Evolutionary conservation across 2,888 invertebrate genomes (phyloP), one percentile per base, ranked within the genome.

Genomic region (Pyrocoelia pectoralis): DNA sequence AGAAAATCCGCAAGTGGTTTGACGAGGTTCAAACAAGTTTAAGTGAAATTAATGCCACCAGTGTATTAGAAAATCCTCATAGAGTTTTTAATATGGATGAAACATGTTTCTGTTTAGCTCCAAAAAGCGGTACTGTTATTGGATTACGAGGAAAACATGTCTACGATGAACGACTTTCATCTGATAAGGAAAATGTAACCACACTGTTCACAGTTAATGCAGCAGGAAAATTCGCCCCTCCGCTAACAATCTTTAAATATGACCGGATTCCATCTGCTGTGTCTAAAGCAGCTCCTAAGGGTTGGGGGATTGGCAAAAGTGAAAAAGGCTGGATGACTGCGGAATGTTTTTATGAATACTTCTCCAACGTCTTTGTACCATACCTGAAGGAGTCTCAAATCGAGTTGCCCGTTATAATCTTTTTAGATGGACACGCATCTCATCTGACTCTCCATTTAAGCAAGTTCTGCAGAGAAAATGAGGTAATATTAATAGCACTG

Each of bases 371-470:
- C 13, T 73, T 73, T 62, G 15, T 68, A 43, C 70, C 73, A 41
- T 74, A 53, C 33, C 57, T 74, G 3, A 28, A 61, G 5, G 49
- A 71, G 56, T 66, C 58, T 17, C 48, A 67, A 15, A 65, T 69
- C 64, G 49, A 52, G 61, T 24, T 69, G 14, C 72, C 73, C 10
- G 68, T 74, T 0, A 61, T 74, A 12, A 65, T 74, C 6, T 74
- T 73, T 61, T 59, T 74, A 17, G 72, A 75, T 67, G 70, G 73
- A 12, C 72, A 73, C n/a, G n/a, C 61, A 41, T 74, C 73, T 24
- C 72, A 74, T 56, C 38, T 74, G 46, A 68, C 65, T 28, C 15
- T 70, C 9, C 61, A 68, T 15, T 58, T 74, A 13, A 70, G 72
- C 54, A 19, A 54, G 43, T 72, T 73, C 33, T 73, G 71, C 43